phyloP scores from a whole-genome alignment of 2,888 invertebrate species.

The Caenorhabditis zanzibari region DNA sequence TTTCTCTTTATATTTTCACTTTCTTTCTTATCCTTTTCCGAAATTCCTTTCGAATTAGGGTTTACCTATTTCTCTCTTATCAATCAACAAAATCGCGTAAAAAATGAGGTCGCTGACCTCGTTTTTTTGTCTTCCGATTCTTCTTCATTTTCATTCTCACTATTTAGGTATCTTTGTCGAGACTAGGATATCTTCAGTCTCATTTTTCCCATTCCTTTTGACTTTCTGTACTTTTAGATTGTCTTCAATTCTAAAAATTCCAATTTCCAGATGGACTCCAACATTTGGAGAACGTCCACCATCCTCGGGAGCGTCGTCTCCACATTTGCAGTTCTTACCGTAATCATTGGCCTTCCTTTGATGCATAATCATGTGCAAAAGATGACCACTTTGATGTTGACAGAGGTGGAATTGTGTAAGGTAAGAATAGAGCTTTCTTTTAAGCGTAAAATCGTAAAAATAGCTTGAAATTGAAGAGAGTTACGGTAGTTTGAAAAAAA shows the following conservation, averaged over 20 bases:
- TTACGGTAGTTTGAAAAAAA: too few relatives aligned
- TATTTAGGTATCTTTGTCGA: background rate
- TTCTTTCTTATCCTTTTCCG: background rate
- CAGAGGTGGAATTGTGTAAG: slow-evolving; percentile 81
- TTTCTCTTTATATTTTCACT: too few relatives aligned
- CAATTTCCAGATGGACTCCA: slow-evolving; percentile 12
- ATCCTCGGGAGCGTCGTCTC: slow-evolving; percentile 77
- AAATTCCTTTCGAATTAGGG: background rate
- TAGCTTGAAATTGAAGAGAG: too few relatives aligned
- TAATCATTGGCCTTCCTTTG: slow-evolving; percentile 79
- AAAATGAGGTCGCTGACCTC: slow-evolving; percentile 43
- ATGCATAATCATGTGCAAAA: slow-evolving; percentile 79
- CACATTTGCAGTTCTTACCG: slow-evolving; percentile 78
- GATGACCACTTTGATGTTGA: slow-evolving; percentile 77
- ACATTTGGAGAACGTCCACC: slow-evolving; percentile 71
- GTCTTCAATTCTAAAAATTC: background rate
- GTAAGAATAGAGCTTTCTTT: slow-evolving; percentile 44
- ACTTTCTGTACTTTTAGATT: too few relatives aligned
- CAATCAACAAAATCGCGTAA: slow-evolving; percentile 36
- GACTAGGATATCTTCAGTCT: background rate
- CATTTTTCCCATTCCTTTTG: background rate
- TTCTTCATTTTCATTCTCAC: slow-evolving; percentile 24
- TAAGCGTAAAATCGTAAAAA: too few relatives aligned
- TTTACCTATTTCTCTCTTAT: slow-evolving; percentile 24
- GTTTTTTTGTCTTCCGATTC: slow-evolving; percentile 25